Conservation (phyloP, 2,113 vertebrate species). For the Muscicapa adusta region DNA sequence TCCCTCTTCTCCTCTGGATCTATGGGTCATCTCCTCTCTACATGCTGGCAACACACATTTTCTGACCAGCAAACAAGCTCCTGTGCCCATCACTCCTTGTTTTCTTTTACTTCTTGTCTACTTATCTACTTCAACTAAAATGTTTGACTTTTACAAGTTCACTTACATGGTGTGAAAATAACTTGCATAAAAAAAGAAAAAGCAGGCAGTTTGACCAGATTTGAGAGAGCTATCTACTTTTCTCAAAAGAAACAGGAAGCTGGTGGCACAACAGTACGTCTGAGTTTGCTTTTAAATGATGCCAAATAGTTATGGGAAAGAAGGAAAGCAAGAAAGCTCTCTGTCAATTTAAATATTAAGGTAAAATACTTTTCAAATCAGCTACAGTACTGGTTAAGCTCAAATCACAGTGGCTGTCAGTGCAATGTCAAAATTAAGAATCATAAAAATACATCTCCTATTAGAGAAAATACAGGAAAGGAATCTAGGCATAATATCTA, state of each 20-base stretch:
- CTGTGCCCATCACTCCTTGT: neutral
- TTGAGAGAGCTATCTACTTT: neutral
- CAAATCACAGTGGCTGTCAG: neutral
- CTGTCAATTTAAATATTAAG: neutral
- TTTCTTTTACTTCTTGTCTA: neutral
- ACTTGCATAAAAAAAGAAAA: neutral
- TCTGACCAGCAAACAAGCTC: neutral
- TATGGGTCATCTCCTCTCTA: neutral
- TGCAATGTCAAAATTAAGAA: neutral
- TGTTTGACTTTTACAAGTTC: neutral
- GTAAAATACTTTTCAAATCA: neutral
- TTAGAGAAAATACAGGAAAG: slow-evolving; percentile 7
- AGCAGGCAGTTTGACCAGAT: neutral
- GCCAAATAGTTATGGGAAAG: neutral
- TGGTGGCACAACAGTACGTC: neutral
- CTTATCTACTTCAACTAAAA: neutral
- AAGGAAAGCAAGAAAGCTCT: neutral
- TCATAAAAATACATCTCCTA: slow-evolving; percentile 12
- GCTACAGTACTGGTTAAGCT: neutral
- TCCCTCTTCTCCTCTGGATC: neutral
- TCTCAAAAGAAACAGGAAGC: neutral
- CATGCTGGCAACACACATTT: neutral
- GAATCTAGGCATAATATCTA: neutral
- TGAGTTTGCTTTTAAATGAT: neutral
- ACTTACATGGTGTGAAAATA: neutral